These are phyloP conservation scores for Epizoanthus ramosus DNA, from an alignment of 92 coral and sea anemone genomes.

Conservation along the genomic window DNA sequence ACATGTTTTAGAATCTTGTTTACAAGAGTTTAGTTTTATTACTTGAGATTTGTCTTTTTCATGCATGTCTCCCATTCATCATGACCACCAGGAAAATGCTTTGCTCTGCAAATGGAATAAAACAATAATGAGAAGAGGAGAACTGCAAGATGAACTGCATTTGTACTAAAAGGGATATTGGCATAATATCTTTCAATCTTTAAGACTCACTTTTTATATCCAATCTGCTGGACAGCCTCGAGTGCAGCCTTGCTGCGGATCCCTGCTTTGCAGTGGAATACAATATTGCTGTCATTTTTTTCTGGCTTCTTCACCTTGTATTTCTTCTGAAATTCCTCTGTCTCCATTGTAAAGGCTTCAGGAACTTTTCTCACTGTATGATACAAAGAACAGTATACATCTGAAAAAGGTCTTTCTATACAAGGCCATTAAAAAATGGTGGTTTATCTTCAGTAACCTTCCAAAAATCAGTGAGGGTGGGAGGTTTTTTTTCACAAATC, in stretches of 20 bases:
- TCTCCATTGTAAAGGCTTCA: constrained; percentile 60
- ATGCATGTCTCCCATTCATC: constrained; percentile 76
- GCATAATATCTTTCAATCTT: neutral
- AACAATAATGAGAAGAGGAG: too few species aligned
- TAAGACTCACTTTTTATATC: constrained; percentile 56
- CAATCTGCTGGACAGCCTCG: constrained; percentile 50
- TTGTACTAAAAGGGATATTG: too few species aligned
- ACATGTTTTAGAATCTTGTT: too few species aligned
- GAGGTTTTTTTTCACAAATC: too few species aligned
- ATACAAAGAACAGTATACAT: neutral
- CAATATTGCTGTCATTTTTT: constrained; percentile 57
- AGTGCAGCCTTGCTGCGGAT: constrained; percentile 64
- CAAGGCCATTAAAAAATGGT: too few species aligned
- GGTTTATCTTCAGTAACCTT: too few species aligned
- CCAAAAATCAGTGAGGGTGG: too few species aligned
- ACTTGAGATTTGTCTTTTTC: constrained; percentile 9
- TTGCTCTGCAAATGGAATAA: constrained; percentile 59
- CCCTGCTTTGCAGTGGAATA: constrained; percentile 75
- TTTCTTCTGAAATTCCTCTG: constrained; percentile 50
- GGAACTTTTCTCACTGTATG: constrained; percentile 60
- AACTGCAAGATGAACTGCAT: too few species aligned
- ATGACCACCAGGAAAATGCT: constrained; percentile 83
- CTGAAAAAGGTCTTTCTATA: too few species aligned
- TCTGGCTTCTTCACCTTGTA: constrained; percentile 62
- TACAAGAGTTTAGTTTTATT: neutral